These are phyloP conservation scores for Myotis davidii DNA, from an alignment of 2,113 vertebrate species.

Conservation along the genomic window DNA sequence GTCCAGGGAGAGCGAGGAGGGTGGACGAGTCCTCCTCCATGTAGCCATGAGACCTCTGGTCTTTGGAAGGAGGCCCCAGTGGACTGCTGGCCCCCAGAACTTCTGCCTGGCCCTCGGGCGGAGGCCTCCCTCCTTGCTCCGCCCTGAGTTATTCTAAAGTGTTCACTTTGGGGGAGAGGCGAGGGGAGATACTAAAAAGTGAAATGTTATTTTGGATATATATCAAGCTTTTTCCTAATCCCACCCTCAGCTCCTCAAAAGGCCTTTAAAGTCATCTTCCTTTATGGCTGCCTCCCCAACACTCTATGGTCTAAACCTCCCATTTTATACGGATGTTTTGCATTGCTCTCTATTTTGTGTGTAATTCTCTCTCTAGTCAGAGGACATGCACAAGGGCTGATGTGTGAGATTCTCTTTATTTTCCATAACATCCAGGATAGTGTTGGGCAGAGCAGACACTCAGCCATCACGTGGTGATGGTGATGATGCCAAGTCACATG, in stretches of 20 bases:
- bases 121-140: neutral
- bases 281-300: neutral
- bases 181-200: neutral
- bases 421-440: neutral
- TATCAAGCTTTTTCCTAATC: neutral
- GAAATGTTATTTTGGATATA: neutral
- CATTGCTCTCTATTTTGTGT: neutral
- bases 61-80: neutral
- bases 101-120: neutral
- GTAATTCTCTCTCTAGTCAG: neutral
- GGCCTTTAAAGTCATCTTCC: neutral
- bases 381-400: neutral
- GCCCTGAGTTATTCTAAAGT: neutral
- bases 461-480: accelerated
- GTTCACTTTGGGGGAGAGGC: neutral
- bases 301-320: neutral
- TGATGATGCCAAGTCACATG: accelerated
- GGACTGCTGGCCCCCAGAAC: neutral
- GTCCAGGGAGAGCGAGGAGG: conserved; percentile 10
- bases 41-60: neutral
- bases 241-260: neutral
- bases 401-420: neutral
- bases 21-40: neutral
- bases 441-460: accelerated
- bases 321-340: accelerated